Base-by-base conservation (phyloP, 2,113 vertebrate genomes). In the Anoura caudifer region DNA sequence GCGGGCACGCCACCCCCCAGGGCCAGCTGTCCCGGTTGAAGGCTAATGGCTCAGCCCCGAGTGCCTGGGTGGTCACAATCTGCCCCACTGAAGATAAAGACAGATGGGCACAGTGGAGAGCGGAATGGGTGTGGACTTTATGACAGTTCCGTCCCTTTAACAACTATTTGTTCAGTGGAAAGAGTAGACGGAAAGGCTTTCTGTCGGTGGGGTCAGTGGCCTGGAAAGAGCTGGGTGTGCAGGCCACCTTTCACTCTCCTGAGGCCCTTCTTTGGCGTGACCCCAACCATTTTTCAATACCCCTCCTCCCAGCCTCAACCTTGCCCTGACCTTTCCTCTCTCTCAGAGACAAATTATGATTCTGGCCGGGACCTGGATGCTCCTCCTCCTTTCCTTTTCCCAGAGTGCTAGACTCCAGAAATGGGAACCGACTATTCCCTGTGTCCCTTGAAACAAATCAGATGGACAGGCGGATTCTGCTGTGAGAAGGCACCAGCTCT, bases 151-250 rank as follows among this genome's bases (percentile, higher is more conserved):
- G 1, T 97, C 67, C 87, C 83, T 96, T 97, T 96, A 96, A 97
- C 97, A 96, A 97, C 95, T 97, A 97, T 98, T 98, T 98, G 95
- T 61, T 97, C 89, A 96, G 91, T 91, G 86, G 82, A 83, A 73
- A 83, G 81, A 72, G 75, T 56, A 36, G 59, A 93, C 50, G 69
- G 56, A 84, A 97, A 84, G 73, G 87, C 67, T 80, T 59, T 92
- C 70, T 36, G 83, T 41, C 47, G 84, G 70, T 82, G 87, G 75
- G 56, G 61, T 65, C 76, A 81, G 15, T 41, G 87, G 94, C 56
- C 67, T 91, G 69, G 93, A 92, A 79, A 41, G 72, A 75, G 86
- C 87, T 59, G 75, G 72, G 43, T 76, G 69, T 9, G 65, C 47
- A 50, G 79, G 79, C 52, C 72, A 36, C 56, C 50, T 76, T 61